Evolutionary conservation across 2,797 vertebrate genomes (phyloP), one percentile per base, ranked within the genome.

Genomic region (Peromyscus attwateri): DNA sequence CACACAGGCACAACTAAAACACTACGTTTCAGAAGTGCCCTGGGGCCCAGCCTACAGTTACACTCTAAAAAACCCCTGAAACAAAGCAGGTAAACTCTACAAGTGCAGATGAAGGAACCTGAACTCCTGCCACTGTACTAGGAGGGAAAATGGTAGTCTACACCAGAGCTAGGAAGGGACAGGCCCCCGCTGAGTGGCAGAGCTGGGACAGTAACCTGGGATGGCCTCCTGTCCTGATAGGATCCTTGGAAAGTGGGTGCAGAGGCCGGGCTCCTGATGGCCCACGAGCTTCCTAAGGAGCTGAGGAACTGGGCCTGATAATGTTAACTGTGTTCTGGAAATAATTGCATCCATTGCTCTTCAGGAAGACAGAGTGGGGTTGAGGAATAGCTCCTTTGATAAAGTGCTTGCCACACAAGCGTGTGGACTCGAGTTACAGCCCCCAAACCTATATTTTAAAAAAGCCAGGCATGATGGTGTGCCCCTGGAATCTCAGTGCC

Each of bases 11-110:
- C 37, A 49, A 60, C 64, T 37, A 88, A 94, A 94, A 80, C 37
- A 92, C 60, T 89, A 79, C 4, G 60, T 64, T 90, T 96, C 81
- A 75, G 62, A 95, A 91, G 89, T 57, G 57, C 19, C 23, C 68
- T 27, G 29, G 19, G 77, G 29, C 60, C 37, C 23, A 11, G 49
- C 0, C 62, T 83, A 43, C 81, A 77, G 91, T 92, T 77, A 92
- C 2, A 93, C 40, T 64, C 79, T 88, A 79, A 71, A 75, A 82
- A 79, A 76, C 13, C 12, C 12, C 62, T 5, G 80, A 92, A 60
- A 93, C 49, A 87, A 83, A 94, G 68, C 43, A 34, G 92, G 3
- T 60, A 83, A 83, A 60, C 27, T 40, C 37, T 71, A 52, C 93
- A 85, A 82, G 70, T 34, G 77, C 93, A 79, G 87, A 75, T 89